phyloP scores from a whole-genome alignment of 2,113 vertebrate genomes.

The Gracilinanus agilis region DNA sequence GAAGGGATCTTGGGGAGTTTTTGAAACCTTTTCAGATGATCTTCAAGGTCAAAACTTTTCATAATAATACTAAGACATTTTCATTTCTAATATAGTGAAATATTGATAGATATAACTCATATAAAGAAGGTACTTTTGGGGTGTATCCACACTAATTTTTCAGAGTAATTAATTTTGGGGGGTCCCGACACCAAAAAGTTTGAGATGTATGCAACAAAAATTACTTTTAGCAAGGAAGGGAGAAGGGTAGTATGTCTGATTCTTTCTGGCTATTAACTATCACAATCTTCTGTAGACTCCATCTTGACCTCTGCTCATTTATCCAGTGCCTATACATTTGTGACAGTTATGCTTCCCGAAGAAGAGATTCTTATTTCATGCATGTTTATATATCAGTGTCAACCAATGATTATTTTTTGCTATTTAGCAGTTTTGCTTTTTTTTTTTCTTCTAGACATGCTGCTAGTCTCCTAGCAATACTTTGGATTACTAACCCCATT shows the following conservation, averaged over 20 bases:
- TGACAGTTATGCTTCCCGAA: conserved; percentile 34
- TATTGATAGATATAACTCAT: background rate
- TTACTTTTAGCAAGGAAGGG: background rate
- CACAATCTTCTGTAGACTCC: background rate
- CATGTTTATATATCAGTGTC: background rate
- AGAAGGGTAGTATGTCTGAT: background rate
- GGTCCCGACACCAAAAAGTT: background rate
- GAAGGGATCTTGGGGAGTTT: background rate
- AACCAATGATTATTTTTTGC: background rate
- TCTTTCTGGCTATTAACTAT: conserved; percentile 15
- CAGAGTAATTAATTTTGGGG: no score
- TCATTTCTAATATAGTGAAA: background rate
- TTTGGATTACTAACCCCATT: conserved; percentile 33
- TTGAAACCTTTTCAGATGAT: background rate
- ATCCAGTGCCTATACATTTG: background rate
- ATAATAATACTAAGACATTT: background rate
- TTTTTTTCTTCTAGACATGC: conserved; percentile 17
- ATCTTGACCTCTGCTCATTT: background rate
- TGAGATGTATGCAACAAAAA: background rate
- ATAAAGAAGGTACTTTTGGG: background rate
- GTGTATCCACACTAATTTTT: background rate
- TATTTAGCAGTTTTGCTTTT: conserved; percentile 36
- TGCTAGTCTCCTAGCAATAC: background rate
- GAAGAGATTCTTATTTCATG: background rate
- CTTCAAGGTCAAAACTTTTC: background rate